A percentile compares a stretch with the other conserved stretches of the same genome.
Evolutionary conservation across 2,888 invertebrate species (phyloP).

Genomic region (Ernsta delagoae): DNA sequence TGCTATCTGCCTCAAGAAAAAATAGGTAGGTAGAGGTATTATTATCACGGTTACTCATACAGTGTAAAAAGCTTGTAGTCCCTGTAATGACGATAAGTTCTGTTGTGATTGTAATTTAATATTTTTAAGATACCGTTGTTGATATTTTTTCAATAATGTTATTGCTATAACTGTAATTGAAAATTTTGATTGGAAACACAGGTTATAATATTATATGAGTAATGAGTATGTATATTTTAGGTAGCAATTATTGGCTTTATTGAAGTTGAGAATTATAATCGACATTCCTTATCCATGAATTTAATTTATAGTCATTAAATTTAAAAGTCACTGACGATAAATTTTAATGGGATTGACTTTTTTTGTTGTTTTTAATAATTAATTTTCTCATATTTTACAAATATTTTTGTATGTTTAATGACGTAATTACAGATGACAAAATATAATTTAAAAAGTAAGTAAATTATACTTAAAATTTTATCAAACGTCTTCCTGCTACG

Average conservation of each 20-base stretch:
- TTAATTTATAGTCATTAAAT: background rate
- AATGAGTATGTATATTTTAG: background rate
- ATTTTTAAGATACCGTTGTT: background rate
- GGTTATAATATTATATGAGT: background rate
- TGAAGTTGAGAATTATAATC: background rate
- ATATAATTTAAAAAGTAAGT: too few species aligned
- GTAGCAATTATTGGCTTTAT: conserved; percentile 17
- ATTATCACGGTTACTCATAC: too few species aligned
- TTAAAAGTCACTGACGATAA: background rate
- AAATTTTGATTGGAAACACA: conserved; percentile 21
- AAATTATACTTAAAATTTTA: too few species aligned
- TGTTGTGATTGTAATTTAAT: too few species aligned
- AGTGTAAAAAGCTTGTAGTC: background rate
- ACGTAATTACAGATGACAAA: too few species aligned
- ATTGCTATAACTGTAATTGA: conserved; percentile 27
- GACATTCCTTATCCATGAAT: conserved; percentile 8
- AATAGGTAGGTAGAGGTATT: too few species aligned
- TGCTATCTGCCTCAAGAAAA: too few species aligned
- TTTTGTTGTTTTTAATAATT: background rate
- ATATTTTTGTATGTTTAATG: conserved; percentile 34
- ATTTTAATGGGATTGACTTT: background rate
- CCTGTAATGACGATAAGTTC: background rate
- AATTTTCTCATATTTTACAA: background rate
- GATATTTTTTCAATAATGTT: background rate
- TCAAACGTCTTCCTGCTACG: conserved; percentile 12